phyloP scores from a whole-genome alignment of 2,797 vertebrate genomes.

The Hirundo rustica region DNA sequence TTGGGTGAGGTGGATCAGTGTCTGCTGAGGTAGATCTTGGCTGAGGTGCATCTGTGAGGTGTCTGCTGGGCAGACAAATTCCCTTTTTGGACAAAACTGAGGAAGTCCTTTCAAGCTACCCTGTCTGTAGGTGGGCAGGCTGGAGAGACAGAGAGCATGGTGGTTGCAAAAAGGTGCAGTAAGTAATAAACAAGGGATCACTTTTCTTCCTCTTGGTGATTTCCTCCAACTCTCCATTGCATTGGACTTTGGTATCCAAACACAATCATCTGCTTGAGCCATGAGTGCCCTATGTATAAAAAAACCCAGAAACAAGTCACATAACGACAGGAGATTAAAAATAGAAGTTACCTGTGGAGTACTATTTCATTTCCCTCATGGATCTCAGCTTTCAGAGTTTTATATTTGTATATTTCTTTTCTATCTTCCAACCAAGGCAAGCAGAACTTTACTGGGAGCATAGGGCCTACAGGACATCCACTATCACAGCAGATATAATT shows the following conservation, averaged over 20 bases:
- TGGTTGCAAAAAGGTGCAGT: not conserved
- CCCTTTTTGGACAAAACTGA: not conserved
- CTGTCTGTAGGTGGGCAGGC: not conserved
- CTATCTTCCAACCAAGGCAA: not conserved
- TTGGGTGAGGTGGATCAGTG: not conserved
- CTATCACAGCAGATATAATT: not conserved
- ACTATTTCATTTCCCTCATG: not conserved
- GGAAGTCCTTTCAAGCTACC: not conserved
- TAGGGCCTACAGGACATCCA: not conserved
- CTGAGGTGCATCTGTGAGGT: not conserved
- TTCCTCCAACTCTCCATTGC: not conserved
- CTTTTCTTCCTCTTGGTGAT: not conserved
- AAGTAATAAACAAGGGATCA: not conserved
- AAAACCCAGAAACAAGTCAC: fast-evolving
- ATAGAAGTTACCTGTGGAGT: not conserved
- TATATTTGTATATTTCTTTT: not conserved
- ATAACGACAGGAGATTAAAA: not conserved
- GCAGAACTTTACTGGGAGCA: not conserved
- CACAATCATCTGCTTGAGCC: not conserved
- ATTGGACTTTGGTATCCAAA: not conserved
- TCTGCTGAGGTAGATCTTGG: not conserved
- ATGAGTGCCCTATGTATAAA: not conserved
- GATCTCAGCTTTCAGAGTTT: not conserved
- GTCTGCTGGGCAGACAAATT: not conserved
- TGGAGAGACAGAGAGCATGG: not conserved